Evolutionary conservation across 2,888 invertebrate genomes (phyloP), one percentile per base, ranked within the genome.

Genomic region (Quadroppia sp.): DNA sequence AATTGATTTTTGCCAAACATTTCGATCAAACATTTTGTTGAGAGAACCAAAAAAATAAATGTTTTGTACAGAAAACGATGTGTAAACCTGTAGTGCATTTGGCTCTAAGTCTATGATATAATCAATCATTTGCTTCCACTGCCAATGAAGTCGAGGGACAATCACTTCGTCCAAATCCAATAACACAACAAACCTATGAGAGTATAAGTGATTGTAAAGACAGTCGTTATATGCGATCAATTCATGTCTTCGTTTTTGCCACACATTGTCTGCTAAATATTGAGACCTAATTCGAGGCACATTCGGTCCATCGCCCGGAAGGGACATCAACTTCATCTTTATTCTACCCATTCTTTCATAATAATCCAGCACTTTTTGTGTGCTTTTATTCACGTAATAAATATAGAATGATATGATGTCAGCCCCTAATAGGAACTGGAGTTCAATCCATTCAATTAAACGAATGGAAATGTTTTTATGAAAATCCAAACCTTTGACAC

Each of bases 151-250:
- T 2, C 69, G 25, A 0, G 86, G 86, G 88, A 96, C 92, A 79
- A 96, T 94, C 74, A 94, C 90, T 83, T 96, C 96, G 83, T 96
- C 96, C 77, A 93, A 90, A 82, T 96, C 96, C 72, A 95, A 85
- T 75, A 96, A 85, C n/a, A 91, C 92, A 73, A 94, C 89, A 84
- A 91, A 93, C 77, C 91, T 88, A 83, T 94, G 95, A 77, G 89
- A 87, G 82, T 94, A 91, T 85, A 95, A 88, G 82, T 95, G 91
- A 82, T 92, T 89, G 84, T 95, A 95, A 73, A 96, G 86, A 81
- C 96, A 96, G 83, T 96, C 96, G 83, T 96, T 96, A 85, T 96
- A 96, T 15, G 95, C 94, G 79, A 96, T 92, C 76, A 96, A 86
- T 83, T 96, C 96, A 84, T 94, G 94, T 82, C 94, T 92, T 17